phyloP scores from a whole-genome alignment of 2,113 vertebrate species.

The Dryoscopus gambensis region DNA sequence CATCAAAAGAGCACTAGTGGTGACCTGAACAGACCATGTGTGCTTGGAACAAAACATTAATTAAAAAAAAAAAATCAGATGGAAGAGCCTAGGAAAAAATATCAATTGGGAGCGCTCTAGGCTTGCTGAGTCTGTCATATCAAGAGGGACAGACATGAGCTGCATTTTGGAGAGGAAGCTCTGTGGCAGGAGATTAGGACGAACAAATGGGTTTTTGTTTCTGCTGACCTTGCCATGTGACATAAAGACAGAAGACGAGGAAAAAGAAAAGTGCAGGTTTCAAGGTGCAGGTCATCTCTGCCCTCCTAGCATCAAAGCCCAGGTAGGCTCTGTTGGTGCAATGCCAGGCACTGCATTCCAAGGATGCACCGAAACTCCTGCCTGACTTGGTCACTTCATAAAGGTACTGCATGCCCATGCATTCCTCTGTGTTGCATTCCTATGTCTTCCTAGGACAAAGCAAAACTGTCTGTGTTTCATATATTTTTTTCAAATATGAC shows the following conservation, averaged over 20 bases:
- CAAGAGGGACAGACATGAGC: not conserved
- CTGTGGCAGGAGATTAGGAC: not conserved
- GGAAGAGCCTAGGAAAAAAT: not conserved
- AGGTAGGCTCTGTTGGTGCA: rapidly evolving
- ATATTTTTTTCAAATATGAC: not conserved
- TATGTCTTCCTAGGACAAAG: not conserved
- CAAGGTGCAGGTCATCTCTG: not conserved
- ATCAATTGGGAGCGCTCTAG: not conserved
- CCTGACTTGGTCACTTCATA: not conserved
- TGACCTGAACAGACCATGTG: not conserved
- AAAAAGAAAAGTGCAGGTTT: not conserved
- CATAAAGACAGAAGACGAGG: not conserved
- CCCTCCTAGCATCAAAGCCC: not conserved
- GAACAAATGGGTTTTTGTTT: not conserved
- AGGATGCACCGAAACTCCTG: not conserved
- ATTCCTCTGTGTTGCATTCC: not conserved
- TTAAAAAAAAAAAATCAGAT: not conserved
- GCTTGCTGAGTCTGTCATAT: not conserved
- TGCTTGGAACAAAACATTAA: not conserved
- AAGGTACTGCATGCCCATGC: not conserved
- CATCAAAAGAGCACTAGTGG: not conserved
- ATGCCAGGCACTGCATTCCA: not conserved
- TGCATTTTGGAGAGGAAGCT: not conserved
- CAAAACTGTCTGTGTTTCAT: rapidly evolving
- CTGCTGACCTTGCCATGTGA: not conserved